Evolutionary conservation across 2,113 vertebrate species (phyloP).

Genomic region (Ploceus nigricollis): DNA sequence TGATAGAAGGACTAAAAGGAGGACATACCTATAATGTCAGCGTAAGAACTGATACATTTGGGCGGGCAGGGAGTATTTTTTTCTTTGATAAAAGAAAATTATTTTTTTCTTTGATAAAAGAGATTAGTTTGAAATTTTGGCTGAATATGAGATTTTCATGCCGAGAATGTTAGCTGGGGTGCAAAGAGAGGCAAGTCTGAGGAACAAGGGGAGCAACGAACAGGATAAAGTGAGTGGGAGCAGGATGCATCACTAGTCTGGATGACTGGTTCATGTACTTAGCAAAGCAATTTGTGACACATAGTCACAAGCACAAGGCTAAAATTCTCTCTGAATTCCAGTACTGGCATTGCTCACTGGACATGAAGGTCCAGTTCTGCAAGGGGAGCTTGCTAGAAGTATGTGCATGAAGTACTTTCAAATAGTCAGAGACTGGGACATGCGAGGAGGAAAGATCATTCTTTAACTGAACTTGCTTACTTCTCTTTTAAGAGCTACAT

Average conservation of each 20-base stretch:
- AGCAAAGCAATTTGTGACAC: not conserved
- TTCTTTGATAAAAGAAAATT: not conserved
- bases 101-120: not conserved
- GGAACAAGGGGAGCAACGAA: not conserved
- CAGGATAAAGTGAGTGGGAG: not conserved
- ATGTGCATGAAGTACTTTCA: not conserved
- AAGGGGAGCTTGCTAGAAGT: not conserved
- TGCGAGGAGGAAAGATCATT: not conserved
- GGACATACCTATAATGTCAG: slow-evolving; percentile 90
- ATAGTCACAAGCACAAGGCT: not conserved
- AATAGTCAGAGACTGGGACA: not conserved
- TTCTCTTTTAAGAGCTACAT: not conserved
- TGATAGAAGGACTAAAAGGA: slow-evolving; percentile 91
- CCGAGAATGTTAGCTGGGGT: not conserved
- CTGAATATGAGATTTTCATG: not conserved
- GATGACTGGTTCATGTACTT: not conserved
- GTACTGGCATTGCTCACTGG: not conserved
- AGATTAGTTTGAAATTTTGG: not conserved
- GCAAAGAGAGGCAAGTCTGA: not conserved
- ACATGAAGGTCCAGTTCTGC: not conserved
- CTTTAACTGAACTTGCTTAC: not conserved
- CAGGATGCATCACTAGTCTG: not conserved
- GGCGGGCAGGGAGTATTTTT: not conserved
- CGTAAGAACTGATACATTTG: slow-evolving; percentile 61
- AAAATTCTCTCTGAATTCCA: not conserved